Evolutionary conservation across 35 echinoderm and acorn worm genomes (phyloP).

Genomic region (Amphiura filiformis): DNA sequence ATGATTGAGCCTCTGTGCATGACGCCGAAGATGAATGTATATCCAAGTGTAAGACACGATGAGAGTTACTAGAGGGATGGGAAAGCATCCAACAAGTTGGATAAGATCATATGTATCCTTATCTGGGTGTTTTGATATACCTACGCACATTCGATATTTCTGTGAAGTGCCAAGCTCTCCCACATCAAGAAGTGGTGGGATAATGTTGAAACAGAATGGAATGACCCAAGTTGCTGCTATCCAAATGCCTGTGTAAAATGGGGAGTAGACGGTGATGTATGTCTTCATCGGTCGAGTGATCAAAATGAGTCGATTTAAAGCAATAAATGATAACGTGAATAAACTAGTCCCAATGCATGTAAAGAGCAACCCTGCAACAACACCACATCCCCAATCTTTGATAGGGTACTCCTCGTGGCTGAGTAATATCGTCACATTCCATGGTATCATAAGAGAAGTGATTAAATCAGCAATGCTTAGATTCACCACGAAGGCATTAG

Average conservation of each 20-base stretch:
- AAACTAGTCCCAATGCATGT: constrained; percentile 71
- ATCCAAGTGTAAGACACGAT: constrained; percentile 54
- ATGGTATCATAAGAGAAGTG: constrained; percentile 25
- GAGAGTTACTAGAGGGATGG: constrained; percentile 70
- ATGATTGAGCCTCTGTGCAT: constrained; percentile 42
- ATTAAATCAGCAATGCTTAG: constrained; percentile 83
- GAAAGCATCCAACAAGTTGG: constrained; percentile 48
- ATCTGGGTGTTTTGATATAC: constrained; percentile 57
- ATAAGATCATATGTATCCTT: constrained; percentile 63
- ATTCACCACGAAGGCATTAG: constrained; percentile 88
- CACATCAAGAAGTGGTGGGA: constrained; percentile 65
- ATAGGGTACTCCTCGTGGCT: constrained; percentile 31
- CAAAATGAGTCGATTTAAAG: constrained; percentile 59
- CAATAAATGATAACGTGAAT: constrained; percentile 66
- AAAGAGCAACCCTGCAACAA: constrained; percentile 32
- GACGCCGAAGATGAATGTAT: constrained; percentile 56
- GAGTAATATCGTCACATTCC: neutral
- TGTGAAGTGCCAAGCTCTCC: constrained; percentile 63
- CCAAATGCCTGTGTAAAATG: constrained; percentile 36
- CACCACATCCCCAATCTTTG: constrained; percentile 30
- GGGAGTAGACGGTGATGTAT: constrained; percentile 43
- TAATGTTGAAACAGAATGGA: constrained; percentile 44
- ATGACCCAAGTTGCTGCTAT: constrained; percentile 61
- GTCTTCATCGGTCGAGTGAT: constrained; percentile 31
- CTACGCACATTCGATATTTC: constrained; percentile 66